phyloP scores from a whole-genome alignment of 2,113 vertebrate species.

The Nicator chloris region DNA sequence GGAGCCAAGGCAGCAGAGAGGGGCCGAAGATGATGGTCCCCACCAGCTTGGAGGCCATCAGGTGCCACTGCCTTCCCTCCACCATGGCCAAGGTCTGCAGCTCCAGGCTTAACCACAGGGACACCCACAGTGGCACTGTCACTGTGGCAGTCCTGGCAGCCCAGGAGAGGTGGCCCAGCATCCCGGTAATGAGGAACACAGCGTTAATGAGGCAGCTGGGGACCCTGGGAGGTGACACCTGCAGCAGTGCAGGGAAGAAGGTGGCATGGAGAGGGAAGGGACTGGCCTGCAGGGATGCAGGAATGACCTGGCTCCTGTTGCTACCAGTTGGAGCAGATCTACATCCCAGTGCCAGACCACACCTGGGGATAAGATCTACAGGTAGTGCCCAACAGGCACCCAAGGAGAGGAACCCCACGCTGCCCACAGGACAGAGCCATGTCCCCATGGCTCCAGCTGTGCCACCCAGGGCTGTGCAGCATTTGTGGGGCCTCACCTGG shows the following conservation, averaged over 20 bases:
- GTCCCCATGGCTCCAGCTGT: not conserved
- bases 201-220: not conserved
- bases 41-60: not conserved
- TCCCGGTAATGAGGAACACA: not conserved
- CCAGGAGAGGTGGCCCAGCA: not conserved
- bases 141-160: not conserved
- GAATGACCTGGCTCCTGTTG: not conserved
- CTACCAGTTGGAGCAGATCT: not conserved
- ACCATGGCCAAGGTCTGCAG: not conserved
- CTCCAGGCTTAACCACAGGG: not conserved
- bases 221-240: not conserved
- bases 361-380: not conserved
- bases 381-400: not conserved
- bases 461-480: accelerated
- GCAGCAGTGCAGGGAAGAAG: not conserved
- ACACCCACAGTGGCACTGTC: not conserved
- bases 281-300: not conserved
- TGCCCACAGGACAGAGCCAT: not conserved
- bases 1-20: not conserved
- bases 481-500: not conserved
- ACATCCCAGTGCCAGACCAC: not conserved
- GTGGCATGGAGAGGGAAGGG: not conserved
- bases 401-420: accelerated
- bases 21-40: not conserved
- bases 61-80: accelerated